A percentile compares a stretch with the other conserved stretches of the same genome.
Conservation (phyloP, 2,113 vertebrate species). For the Gallinago paraguaiae region DNA sequence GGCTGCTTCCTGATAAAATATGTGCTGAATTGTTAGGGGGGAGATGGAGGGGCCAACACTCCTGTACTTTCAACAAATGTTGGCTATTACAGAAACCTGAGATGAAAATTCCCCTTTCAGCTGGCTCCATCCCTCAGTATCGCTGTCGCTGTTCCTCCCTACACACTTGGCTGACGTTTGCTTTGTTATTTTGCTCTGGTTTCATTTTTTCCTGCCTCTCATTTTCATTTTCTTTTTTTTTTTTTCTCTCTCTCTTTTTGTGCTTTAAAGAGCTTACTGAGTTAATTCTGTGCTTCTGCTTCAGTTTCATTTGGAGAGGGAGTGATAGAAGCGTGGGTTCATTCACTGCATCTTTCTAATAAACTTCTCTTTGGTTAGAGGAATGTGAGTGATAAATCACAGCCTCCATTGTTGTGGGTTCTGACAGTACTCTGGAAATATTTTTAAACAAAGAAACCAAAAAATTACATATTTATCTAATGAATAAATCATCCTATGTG, state of each 20-base stretch:
- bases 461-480: slow-evolving; percentile 9
- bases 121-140: neutral
- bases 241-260: neutral
- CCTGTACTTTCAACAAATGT: neutral
- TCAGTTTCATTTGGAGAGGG: neutral
- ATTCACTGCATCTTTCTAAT: neutral
- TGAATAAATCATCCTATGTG: slow-evolving; percentile 31
- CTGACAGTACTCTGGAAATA: neutral
- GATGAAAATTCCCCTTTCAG: neutral
- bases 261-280: neutral
- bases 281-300: neutral
- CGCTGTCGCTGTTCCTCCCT: neutral
- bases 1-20: neutral
- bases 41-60: neutral
- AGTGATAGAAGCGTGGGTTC: neutral
- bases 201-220: neutral
- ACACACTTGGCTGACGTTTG: neutral
- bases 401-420: neutral
- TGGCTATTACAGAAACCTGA: neutral
- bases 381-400: slow-evolving; percentile 20
- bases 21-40: neutral
- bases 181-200: neutral
- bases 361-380: neutral
- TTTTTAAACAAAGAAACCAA: slow-evolving; percentile 30
- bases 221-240: neutral